A percentile compares a stretch with the other conserved stretches of the same genome.
Evolutionary conservation across 1,140 invertebrate species (phyloP).

Genomic region (Fopius arisanus): DNA sequence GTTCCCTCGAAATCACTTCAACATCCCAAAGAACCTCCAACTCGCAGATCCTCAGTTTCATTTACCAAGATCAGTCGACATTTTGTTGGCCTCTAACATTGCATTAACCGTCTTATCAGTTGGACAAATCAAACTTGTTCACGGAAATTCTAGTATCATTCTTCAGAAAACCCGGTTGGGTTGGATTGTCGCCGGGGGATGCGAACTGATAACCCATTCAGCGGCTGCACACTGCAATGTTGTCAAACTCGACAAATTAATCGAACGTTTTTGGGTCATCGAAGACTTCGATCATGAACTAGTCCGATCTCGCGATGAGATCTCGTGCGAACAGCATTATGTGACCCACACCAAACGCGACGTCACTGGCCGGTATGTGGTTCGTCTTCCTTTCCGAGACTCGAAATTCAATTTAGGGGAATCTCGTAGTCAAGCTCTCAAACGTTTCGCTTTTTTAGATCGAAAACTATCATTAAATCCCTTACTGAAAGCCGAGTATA

Average conservation of each 20-base stretch:
- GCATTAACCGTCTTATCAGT: background rate
- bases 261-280: background rate
- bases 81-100: background rate
- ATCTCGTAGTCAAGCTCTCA: conserved; percentile 25
- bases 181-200: background rate
- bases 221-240: background rate
- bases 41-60: background rate
- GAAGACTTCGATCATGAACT: background rate
- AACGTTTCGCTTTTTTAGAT: background rate
- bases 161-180: background rate
- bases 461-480: background rate
- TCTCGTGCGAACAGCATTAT: background rate
- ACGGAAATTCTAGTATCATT: background rate
- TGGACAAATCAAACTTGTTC: background rate
- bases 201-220: background rate
- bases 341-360: background rate
- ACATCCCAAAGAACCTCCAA: background rate
- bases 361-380: conserved; percentile 34
- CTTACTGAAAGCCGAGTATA: background rate
- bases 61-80: background rate
- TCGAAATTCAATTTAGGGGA: conserved; percentile 11
- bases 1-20: background rate
- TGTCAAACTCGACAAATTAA: background rate
- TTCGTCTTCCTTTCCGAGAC: conserved; percentile 11
- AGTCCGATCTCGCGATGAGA: background rate